Evolutionary conservation across 2,113 vertebrate species (phyloP).

Genomic region (Phylloscopus trochiloides): DNA sequence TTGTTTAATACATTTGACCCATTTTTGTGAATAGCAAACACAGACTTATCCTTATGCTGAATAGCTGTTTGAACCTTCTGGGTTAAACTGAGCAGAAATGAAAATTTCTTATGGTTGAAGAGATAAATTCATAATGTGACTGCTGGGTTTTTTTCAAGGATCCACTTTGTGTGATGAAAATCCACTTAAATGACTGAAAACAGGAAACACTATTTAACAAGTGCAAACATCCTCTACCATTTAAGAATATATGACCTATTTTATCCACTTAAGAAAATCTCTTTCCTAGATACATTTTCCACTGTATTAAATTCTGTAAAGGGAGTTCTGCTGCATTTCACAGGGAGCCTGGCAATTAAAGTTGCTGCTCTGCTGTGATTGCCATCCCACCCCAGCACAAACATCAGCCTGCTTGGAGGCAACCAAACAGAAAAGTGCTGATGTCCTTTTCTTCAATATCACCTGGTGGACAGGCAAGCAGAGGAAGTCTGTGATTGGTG

Average conservation of each 20-base stretch:
- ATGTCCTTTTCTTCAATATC: background rate
- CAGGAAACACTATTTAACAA: background rate
- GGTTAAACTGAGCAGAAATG: background rate
- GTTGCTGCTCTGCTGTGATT: background rate
- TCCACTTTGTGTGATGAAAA: background rate
- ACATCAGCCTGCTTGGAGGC: background rate
- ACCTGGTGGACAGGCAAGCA: background rate
- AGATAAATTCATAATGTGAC: background rate
- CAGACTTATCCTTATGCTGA: background rate
- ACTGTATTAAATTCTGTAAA: background rate
- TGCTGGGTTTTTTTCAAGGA: background rate
- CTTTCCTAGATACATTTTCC: background rate
- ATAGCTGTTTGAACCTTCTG: background rate
- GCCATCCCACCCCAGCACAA: background rate
- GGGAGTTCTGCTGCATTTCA: background rate
- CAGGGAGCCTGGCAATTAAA: background rate
- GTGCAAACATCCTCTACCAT: background rate
- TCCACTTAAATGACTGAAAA: background rate
- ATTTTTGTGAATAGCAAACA: background rate
- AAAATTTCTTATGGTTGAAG: background rate
- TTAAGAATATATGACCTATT: background rate
- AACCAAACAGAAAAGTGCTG: background rate
- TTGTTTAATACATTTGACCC: background rate
- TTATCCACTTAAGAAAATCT: constrained; percentile 18
- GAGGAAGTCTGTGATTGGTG: background rate